Base-by-base conservation (phyloP, 2,888 invertebrate genomes). In the Cenopis cana region DNA sequence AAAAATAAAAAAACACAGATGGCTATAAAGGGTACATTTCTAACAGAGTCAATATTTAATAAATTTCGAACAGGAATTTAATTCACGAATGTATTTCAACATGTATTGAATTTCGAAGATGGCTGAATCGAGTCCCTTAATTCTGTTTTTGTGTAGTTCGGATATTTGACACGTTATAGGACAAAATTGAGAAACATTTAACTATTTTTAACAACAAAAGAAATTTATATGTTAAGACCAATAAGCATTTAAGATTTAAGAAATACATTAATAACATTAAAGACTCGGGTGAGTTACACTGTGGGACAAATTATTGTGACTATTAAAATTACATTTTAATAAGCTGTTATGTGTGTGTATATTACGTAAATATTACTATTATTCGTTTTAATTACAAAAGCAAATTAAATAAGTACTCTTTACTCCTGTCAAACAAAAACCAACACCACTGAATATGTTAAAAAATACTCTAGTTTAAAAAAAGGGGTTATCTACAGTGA, bases 401-500 rank as follows among this genome's bases (percentile, higher is more conserved):
- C 54, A 46, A 14, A 17, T 41, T 18, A 18, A 24, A 66, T 9
- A 62, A 55, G 17, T 54, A 18, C 12, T 46, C 11, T 17, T 20
- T 38, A 38, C 10, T 41, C 66, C 38, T 41, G 38, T 33, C 33
- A 6, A 17, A n/a, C n/a, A n/a, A 52, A 69, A 41, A 62, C 59
- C 41, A 66, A 62, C 29, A 67, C 46, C 56, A 54, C 54, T 24
- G 52, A 50, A 52, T 3, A 20, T 18, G 11, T 61, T 52, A 75
- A 60, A 68, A 73, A 56, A 66, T 60, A 68, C 66, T 64, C 60
- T 68, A 69, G 68, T 69, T 75, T 66, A 74, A 55, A 71, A 20
- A 54, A 54, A 54, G 73, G 59, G 64, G 73, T 75, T 75, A 76
- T 75, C 77, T 78, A 77, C 76, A 75, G 74, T 75, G 75, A 73